Base-by-base conservation (phyloP, 2,113 vertebrate genomes). In the Rana temporaria region DNA sequence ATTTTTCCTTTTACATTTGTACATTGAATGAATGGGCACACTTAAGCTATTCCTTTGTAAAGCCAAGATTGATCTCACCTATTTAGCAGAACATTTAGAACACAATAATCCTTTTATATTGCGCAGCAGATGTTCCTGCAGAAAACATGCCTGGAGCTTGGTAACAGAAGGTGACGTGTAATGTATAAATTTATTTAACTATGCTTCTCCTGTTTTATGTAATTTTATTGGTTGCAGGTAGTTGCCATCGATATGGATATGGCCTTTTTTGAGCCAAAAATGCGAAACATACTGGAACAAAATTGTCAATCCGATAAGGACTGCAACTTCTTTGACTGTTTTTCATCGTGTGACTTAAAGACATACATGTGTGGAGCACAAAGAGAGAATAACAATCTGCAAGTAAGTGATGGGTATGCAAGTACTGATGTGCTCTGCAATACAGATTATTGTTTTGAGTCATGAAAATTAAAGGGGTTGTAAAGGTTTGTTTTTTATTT, bases 241-340 rank as follows among this genome's bases (percentile, higher is more conserved):
- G 97, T 98, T 42, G 97, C 97, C 24, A 99, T 99, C 11, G 98
- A 99, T 42, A 96, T 98, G 88, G 98, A 99, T 92, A 99, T 99
- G 98, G 97, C 97, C 42, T 99, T 99, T 91, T 99, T 99, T 71
- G 97, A 99, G 88, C 98, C 98, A 0, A 99, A 99, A 92, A 99
- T 99, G 97, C 93, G 90, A 75, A 96, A 97, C 85, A 97, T 99
- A 85, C 94, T 99, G 0, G 96, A 97, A 84, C 97, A 98, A 88
- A 98, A 99, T 85, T 99, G 98, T 92, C 98, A 95, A 6, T 90
- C 85, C 34, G 96, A 98, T 0, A 95, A 96, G 55, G 98, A 99
- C 66, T 99, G 98, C 70, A 97, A 94, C 90, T 99, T 99, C 91
- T 99, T 99, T 75, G 98, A 99, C 93, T 99, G 98, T 79, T 94